Conservation (phyloP, 1,140 invertebrate genomes). For the Drosophila nannoptera region DNA sequence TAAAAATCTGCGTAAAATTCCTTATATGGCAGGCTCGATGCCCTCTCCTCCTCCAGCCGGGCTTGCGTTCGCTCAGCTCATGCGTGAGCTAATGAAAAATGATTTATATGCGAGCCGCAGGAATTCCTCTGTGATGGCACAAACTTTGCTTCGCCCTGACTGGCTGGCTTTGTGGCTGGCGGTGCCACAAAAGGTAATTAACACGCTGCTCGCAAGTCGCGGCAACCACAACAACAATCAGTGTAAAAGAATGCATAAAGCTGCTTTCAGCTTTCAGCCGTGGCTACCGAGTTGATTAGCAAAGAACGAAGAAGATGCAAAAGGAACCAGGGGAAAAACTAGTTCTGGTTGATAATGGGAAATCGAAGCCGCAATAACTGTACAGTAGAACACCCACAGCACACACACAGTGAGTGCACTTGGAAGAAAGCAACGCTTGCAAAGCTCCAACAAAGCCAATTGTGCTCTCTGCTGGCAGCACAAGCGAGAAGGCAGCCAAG, state of each 20-base stretch:
- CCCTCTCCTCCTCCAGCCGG: no score
- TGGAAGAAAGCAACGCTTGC: constrained; percentile 38
- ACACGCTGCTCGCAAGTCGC: constrained; percentile 54
- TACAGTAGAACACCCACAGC: constrained; percentile 19
- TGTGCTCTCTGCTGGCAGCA: constrained; percentile 17
- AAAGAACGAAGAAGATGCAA: constrained; percentile 49
- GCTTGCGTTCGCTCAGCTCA: constrained; percentile 22
- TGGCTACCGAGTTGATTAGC: constrained; percentile 60
- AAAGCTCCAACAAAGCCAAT: constrained; percentile 21
- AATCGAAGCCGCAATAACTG: constrained; percentile 52
- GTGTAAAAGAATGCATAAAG: constrained; percentile 59
- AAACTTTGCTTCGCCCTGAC: constrained; percentile 25
- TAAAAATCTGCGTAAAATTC: constrained; percentile 23
- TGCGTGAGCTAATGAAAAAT: constrained; percentile 70
- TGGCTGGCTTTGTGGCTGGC: constrained; percentile 48
- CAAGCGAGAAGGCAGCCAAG: constrained; percentile 44
- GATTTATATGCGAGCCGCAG: constrained; percentile 61
- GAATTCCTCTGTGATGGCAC: constrained; percentile 16
- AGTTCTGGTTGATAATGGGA: constrained; percentile 57
- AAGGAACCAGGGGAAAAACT: constrained; percentile 46
- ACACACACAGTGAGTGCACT: constrained; percentile 3
- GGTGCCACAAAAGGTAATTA: constrained; percentile 58
- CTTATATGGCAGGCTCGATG: constrained; percentile 16
- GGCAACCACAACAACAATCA: constrained; percentile 21
- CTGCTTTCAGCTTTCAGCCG: constrained; percentile 50